Percentiles rank a stretch among this genome's conserved stretches.
phyloP scores from a whole-genome alignment of 2,113 vertebrate genomes.

The Trogon surrucura region DNA sequence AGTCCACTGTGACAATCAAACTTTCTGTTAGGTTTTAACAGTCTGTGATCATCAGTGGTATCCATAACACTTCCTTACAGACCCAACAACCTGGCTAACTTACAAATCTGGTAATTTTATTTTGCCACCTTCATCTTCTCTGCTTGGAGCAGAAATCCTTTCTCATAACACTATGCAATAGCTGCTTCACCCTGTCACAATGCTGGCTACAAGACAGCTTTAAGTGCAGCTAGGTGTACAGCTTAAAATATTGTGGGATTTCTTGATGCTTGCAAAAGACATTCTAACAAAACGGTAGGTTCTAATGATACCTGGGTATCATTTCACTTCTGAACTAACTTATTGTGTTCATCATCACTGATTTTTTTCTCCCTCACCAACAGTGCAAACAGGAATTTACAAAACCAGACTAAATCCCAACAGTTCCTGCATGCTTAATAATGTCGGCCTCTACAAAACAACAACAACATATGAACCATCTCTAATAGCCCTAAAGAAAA shows the following conservation, averaged over 20 bases:
- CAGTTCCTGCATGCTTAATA: neutral
- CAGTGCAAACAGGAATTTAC: neutral
- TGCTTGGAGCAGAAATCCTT: neutral
- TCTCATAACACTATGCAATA: accelerated
- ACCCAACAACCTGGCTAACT: neutral
- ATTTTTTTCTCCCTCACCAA: neutral
- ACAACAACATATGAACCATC: neutral
- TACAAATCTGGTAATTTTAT: neutral
- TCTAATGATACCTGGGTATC: accelerated
- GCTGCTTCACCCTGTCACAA: neutral
- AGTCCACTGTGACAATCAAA: neutral
- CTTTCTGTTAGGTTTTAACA: neutral
- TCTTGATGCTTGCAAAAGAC: neutral
- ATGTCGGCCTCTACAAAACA: neutral
- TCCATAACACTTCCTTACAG: neutral
- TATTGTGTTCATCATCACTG: neutral
- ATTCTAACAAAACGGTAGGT: neutral
- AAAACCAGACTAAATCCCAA: neutral
- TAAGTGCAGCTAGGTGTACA: neutral
- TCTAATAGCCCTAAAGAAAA: neutral
- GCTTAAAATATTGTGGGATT: neutral
- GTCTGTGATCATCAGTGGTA: neutral
- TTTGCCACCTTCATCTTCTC: neutral
- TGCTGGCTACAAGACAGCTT: neutral
- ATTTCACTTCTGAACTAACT: neutral